These are phyloP conservation scores for Charanyca ferruginea DNA, from an alignment of 2,888 invertebrate genomes.

Conservation along the genomic window DNA sequence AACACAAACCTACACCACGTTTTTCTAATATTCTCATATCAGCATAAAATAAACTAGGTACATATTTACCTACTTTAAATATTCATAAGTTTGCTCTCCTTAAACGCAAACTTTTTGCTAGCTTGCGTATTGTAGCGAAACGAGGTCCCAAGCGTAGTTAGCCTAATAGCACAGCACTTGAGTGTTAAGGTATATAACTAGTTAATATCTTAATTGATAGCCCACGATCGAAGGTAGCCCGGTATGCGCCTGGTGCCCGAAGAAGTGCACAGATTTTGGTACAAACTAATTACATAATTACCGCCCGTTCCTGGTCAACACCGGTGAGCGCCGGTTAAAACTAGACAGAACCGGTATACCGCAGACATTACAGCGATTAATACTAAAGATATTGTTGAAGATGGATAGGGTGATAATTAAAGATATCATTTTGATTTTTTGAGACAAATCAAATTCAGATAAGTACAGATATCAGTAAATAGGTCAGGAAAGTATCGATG, in stretches of 20 bases:
- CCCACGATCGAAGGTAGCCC: slow-evolving; percentile 24
- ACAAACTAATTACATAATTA: slow-evolving; percentile 50
- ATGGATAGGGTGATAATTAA: slow-evolving; percentile 3
- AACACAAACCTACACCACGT: not conserved
- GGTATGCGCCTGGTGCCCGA: slow-evolving; percentile 13
- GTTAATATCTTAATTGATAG: slow-evolving; percentile 56
- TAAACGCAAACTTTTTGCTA: slow-evolving; percentile 36
- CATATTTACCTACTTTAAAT: slow-evolving; percentile 22
- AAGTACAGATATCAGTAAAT: too few species aligned
- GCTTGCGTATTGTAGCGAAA: slow-evolving; percentile 25
- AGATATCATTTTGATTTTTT: not conserved
- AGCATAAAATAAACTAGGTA: slow-evolving; percentile 36
- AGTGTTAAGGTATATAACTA: slow-evolving; percentile 29
- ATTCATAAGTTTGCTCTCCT: slow-evolving; percentile 48
- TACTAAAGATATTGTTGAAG: slow-evolving; percentile 4
- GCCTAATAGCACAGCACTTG: slow-evolving; percentile 15
- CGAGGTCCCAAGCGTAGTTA: slow-evolving; percentile 16
- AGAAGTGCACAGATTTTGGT: slow-evolving; percentile 45
- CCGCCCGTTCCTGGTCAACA: slow-evolving; percentile 33
- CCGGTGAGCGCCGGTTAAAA: slow-evolving; percentile 17
- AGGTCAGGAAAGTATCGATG: not conserved
- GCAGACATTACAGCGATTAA: slow-evolving; percentile 7
- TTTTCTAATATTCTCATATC: slow-evolving; percentile 34
- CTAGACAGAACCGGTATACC: slow-evolving; percentile 21
- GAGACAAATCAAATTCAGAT: too few species aligned